A percentile compares a stretch with the other conserved stretches of the same genome.
Evolutionary conservation across 1,140 invertebrate species (phyloP).

Genomic region (Drosophila littoralis): DNA sequence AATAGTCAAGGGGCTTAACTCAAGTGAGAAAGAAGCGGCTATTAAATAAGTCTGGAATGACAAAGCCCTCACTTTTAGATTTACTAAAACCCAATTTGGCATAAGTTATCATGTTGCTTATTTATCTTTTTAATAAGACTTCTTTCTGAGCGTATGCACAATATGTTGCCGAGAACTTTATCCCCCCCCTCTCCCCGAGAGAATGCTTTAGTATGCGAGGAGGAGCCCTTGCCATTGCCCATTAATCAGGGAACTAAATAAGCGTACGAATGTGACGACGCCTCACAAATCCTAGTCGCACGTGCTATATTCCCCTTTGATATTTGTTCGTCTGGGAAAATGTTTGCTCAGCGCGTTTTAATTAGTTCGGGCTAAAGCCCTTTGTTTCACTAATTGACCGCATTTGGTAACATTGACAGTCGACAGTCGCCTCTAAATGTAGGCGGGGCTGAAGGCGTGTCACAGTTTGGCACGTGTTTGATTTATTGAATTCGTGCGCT

Average conservation of each 20-base stretch:
- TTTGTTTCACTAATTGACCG: slow-evolving; percentile 75
- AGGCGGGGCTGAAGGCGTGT: background rate
- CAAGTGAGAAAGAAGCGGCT: too few species aligned
- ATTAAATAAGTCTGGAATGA: background rate
- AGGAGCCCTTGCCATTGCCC: background rate
- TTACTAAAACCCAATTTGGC: background rate
- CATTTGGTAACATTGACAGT: slow-evolving; percentile 39
- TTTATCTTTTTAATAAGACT: too few species aligned
- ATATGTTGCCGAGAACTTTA: too few species aligned
- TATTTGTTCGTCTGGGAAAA: background rate
- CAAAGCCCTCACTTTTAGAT: background rate
- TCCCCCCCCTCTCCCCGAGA: too few species aligned
- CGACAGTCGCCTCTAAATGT: slow-evolving; percentile 6
- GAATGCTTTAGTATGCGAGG: background rate
- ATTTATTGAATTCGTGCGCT: slow-evolving; percentile 67
- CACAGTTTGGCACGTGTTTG: slow-evolving; percentile 48
- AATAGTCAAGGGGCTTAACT: too few species aligned
- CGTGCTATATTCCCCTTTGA: slow-evolving; percentile 52
- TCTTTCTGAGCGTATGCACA: too few species aligned
- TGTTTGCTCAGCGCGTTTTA: slow-evolving; percentile 77
- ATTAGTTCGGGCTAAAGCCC: slow-evolving; percentile 58
- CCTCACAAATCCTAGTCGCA: slow-evolving; percentile 66
- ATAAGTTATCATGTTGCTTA: background rate
- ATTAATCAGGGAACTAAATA: slow-evolving; percentile 69
- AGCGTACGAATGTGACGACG: slow-evolving; percentile 54